Conservation (phyloP, 2,113 vertebrate genomes). For the Zapornia atra region DNA sequence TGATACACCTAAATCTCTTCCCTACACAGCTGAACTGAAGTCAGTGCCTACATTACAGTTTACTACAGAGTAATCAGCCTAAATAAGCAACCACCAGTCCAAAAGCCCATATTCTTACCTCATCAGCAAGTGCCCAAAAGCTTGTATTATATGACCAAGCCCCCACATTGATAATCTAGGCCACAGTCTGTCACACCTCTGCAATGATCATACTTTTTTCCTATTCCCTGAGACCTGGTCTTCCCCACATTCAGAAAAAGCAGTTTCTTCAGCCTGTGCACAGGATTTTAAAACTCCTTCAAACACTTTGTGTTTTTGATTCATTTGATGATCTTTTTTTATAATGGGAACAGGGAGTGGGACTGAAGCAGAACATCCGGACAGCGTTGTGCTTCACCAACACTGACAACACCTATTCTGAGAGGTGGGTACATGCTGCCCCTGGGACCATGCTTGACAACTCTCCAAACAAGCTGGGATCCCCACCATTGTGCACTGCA, state of each 20-base stretch:
- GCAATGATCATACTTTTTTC: not conserved
- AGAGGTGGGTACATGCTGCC: fast-evolving
- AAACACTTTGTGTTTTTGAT: not conserved
- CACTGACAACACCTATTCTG: not conserved
- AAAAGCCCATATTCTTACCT: not conserved
- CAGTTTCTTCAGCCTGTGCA: not conserved
- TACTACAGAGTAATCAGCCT: not conserved
- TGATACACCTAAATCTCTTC: not conserved
- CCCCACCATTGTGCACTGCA: fast-evolving
- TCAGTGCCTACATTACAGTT: not conserved
- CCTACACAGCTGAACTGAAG: not conserved
- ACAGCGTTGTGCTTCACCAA: not conserved
- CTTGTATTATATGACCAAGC: not conserved
- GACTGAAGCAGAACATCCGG: not conserved
- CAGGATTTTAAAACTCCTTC: not conserved
- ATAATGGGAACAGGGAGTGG: fast-evolving
- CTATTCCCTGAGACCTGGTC: not conserved
- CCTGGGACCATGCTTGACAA: not conserved
- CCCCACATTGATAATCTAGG: not conserved
- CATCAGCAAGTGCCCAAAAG: not conserved
- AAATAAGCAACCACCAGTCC: not conserved
- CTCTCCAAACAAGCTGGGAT: not conserved
- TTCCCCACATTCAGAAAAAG: not conserved
- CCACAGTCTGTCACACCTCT: not conserved
- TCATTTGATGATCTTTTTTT: not conserved